Base-by-base conservation (phyloP, 2,888 invertebrate genomes). In the Hermodice carunculata region DNA sequence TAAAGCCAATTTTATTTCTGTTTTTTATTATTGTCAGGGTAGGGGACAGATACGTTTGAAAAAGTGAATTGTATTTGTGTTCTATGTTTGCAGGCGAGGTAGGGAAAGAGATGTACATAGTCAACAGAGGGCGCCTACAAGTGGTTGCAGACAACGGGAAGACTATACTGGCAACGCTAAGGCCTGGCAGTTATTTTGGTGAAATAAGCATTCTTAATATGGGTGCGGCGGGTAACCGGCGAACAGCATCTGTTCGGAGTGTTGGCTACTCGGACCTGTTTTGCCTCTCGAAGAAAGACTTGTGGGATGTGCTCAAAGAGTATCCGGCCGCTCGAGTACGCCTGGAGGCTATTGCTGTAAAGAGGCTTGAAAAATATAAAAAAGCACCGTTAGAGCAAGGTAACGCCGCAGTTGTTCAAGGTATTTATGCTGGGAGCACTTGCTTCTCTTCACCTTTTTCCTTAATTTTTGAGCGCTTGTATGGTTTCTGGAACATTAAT, bases 101-200 rank as follows among this genome's bases (percentile, higher is more conserved):
- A 75, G 98, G 98, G 76, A 98, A 98, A 88, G 98, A 98, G 89
- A 98, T 98, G 98, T 98, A 98, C 90, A 98, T 98, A 89, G 98
- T 98, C 78, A 98, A 96, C 89, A 90, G 97, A 79, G 98, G 98
- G n/a, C 73, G 82, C 14, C 75, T 86, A 3, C 85, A 86, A 57
- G 86, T 86, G 24, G 84, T 86, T 3, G 82, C 96, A 93, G 90
- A 98, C 95, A 87, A 96, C 95, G 77, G 96, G 93, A 81, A 95
- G 88, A 95, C 96, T 60, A 96, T 98, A 76, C 90, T 98, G 87
- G 98, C 98, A 82, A 97, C 96, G 76, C 91, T 98, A 85, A 95
- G 96, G 89, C 97, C 98, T 81, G 98, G 98, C 88, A 96, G 96
- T 88, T 98, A 98, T 91, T 98, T 98, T 89, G 98, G 98, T 85